phyloP scores from a whole-genome alignment of 2,113 vertebrate genomes.

The Plecotus auritus region DNA sequence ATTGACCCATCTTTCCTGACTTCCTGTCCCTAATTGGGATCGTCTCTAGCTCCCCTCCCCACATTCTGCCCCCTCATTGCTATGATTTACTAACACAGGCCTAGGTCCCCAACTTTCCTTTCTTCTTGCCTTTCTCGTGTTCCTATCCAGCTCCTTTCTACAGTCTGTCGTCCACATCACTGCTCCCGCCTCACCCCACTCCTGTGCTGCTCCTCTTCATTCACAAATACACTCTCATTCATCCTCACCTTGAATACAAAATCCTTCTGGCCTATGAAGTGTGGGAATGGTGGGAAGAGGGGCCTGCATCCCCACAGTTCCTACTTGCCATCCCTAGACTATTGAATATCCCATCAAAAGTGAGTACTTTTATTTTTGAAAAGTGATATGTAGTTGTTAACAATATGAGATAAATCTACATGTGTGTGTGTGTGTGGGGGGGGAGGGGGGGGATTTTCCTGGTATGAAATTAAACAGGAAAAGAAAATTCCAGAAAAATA shows the following conservation, averaged over 20 bases:
- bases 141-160: neutral
- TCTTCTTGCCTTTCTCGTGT: neutral
- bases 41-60: neutral
- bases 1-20: neutral
- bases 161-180: too few species aligned
- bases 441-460: neutral
- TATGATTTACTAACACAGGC: neutral
- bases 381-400: neutral
- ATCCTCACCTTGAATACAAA: neutral
- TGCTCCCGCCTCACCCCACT: rapidly evolving
- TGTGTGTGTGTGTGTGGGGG: too few species aligned
- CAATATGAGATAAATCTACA: neutral
- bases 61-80: neutral
- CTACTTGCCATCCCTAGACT: neutral
- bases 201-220: neutral
- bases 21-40: neutral
- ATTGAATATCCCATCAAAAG: neutral
- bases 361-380: conserved; percentile 5
- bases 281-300: neutral
- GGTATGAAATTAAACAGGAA: neutral
- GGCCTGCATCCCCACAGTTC: too few species aligned
- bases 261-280: neutral
- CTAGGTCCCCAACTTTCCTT: neutral
- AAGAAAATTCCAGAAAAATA: neutral
- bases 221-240: neutral